Percentiles rank a stretch among this genome's conserved stretches.
Evolutionary conservation across 2,888 invertebrate species (phyloP).

Genomic region (Drosophila peninsularis): DNA sequence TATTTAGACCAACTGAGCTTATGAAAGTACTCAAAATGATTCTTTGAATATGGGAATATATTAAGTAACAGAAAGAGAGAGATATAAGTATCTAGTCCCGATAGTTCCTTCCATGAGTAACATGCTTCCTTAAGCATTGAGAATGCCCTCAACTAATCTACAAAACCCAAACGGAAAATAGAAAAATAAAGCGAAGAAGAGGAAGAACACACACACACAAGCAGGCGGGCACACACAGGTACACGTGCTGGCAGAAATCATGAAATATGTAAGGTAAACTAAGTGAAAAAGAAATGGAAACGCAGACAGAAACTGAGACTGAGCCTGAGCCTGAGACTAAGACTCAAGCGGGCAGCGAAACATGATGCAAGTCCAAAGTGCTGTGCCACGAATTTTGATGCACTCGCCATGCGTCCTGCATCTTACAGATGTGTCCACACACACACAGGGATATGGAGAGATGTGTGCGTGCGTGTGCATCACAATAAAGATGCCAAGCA

Average conservation of each 20-base stretch:
- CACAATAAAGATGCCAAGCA: constrained; percentile 62
- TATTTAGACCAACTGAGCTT: too few species aligned
- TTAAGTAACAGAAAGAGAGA: too few species aligned
- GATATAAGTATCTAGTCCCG: too few species aligned
- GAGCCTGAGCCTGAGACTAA: constrained; percentile 20
- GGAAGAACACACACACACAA: background rate
- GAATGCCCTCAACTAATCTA: background rate
- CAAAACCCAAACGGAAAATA: constrained; percentile 72
- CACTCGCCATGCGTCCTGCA: constrained; percentile 57
- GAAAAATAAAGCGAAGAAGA: constrained; percentile 9
- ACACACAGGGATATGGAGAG: background rate
- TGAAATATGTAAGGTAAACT: constrained; percentile 75
- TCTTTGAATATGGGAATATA: too few species aligned
- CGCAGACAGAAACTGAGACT: constrained; percentile 18
- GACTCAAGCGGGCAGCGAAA: constrained; percentile 33
- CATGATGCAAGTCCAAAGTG: constrained; percentile 60
- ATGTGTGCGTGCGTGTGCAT: constrained; percentile 13
- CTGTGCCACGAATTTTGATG: constrained; percentile 74
- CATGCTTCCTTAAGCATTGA: background rate
- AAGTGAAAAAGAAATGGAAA: constrained; percentile 54
- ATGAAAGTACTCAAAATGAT: too few species aligned
- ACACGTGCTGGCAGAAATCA: constrained; percentile 54
- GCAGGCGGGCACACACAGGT: background rate
- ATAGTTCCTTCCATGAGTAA: too few species aligned
- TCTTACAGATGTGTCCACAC: constrained; percentile 35